A percentile compares a stretch with the other conserved stretches of the same genome.
Evolutionary conservation across 1,140 invertebrate species (phyloP).

Genomic region (Chlorops oryzae): DNA sequence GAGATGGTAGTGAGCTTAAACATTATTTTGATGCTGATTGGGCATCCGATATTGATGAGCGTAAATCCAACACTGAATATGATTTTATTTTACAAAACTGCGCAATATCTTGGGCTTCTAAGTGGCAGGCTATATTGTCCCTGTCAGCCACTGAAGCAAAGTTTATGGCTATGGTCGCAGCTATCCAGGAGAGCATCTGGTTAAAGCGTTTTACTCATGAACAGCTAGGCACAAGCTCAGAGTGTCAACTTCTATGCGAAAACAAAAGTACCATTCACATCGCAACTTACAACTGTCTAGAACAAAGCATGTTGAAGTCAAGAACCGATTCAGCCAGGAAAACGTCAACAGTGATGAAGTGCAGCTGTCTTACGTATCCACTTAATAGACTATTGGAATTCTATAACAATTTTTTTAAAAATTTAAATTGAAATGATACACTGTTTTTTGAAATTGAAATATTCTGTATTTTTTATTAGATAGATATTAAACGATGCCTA

Average conservation of each 20-base stretch:
- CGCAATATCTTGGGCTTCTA: constrained; percentile 8
- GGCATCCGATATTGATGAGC: constrained; percentile 12
- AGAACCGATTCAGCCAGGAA: neutral
- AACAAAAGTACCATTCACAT: constrained; percentile 1
- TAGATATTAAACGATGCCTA: too few species aligned
- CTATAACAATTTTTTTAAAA: too few species aligned
- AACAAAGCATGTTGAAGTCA: constrained; percentile 7
- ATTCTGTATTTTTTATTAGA: too few species aligned
- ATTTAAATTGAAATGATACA: too few species aligned
- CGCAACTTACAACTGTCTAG: neutral
- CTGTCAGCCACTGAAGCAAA: constrained; percentile 31
- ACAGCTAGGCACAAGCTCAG: neutral
- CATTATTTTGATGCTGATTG: constrained; percentile 16
- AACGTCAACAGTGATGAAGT: too few species aligned
- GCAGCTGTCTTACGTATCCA: too few species aligned
- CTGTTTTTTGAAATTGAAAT: too few species aligned
- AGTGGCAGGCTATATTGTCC: constrained; percentile 25
- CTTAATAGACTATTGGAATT: too few species aligned
- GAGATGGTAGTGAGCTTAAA: neutral
- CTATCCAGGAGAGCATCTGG: constrained; percentile 10
- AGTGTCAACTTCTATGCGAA: neutral
- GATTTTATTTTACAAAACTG: constrained; percentile 11
- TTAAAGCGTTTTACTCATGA: constrained; percentile 7
- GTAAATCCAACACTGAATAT: constrained; percentile 10
- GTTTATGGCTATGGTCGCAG: constrained; percentile 9